Conservation (phyloP, 2,888 invertebrate genomes). For the Tipula unca region DNA sequence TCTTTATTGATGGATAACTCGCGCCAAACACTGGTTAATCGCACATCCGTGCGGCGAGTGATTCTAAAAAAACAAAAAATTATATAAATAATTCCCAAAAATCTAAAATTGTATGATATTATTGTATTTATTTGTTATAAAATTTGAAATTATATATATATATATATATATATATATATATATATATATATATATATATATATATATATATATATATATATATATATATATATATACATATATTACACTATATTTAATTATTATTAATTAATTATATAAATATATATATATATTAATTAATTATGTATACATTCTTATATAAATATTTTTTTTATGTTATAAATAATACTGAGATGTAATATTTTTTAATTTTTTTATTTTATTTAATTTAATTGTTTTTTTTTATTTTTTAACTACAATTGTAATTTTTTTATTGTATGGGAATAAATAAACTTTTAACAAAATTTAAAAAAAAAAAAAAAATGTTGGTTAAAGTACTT, state of each 20-base stretch:
- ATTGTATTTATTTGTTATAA: slow-evolving; percentile 14
- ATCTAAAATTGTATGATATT: slow-evolving; percentile 14
- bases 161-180: not conserved
- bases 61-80: not conserved
- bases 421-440: slow-evolving; percentile 8
- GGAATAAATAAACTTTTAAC: slow-evolving; percentile 14
- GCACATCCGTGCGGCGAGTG: not conserved
- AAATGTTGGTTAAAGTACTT: not conserved
- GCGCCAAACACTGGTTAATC: not conserved
- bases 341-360: slow-evolving; percentile 1
- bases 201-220: not conserved
- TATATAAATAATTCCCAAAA: not conserved
- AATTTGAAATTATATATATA: not conserved
- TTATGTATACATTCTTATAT: not conserved
- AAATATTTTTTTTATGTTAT: not conserved
- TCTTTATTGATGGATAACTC: not conserved
- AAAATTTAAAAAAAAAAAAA: not conserved
- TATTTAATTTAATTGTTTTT: too few species aligned
- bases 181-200: not conserved
- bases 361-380: not conserved
- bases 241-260: not conserved
- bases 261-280: not conserved
- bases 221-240: not conserved
- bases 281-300: not conserved
- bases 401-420: not conserved